Evolutionary conservation across 2,797 vertebrate species (phyloP), one percentile per base, ranked within the genome.

Genomic region (Acipenser transmontanus): DNA sequence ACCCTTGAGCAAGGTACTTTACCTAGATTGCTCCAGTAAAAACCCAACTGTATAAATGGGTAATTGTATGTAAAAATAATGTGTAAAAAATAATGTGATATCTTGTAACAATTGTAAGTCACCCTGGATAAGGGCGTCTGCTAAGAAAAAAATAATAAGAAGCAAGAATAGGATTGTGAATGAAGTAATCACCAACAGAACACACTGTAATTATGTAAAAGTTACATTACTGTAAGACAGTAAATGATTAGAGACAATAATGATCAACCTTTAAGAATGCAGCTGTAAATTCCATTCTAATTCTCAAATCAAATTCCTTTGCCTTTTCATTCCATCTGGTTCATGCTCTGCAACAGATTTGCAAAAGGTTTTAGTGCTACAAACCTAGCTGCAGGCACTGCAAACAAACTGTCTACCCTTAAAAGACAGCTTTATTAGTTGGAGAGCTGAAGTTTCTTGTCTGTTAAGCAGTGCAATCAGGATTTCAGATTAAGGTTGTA

Each of bases 371-470:
- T 69, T 20, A 71, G 72, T 73, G 66, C 64, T 68, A 74, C 67
- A 63, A 69, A 63, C 60, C 14, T 63, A 11, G 61, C 66, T 68
- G 7, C 20, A 68, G 61, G 66, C 64, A 48, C 11, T 64, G 66
- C 67, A 6, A 49, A 51, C 34, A 34, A 68, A 49, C 54, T 69
- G 65, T 59, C 56, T 63, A 6, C 49, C 71, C 63, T 50, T 54
- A 60, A 75, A 70, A 69, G 59, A 47, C 57, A 57, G 47, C 71
- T 69, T 82, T 75, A 84, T 84, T 76, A 83, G 68, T 68, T 84
- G 80, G 70, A 82, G 48, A 34, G 59, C 73, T 75, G 64, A 78
- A 75, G 68, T 68, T 73, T 74, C 67, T 68, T 68, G 54, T 73
- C 69, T 66, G 66, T 49, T 63, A 59, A 71, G 52, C 73, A 60